A percentile compares a stretch with the other conserved stretches of the same genome.
Conservation (phyloP, 2,113 vertebrate genomes). For the Oncorhynchus kisutch region DNA sequence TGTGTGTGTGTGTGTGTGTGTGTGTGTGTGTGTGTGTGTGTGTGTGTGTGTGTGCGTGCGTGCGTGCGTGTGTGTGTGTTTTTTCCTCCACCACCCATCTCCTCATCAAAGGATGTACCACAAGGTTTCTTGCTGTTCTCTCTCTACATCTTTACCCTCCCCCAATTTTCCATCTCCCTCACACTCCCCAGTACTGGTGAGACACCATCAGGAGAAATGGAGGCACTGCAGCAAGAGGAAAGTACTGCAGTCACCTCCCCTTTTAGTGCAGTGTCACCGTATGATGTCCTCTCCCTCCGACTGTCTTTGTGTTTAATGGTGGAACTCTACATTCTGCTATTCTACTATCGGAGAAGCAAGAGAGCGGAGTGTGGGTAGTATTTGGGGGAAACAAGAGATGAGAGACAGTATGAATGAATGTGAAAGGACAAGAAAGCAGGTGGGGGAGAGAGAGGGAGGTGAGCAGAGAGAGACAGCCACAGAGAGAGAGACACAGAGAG, state of each 20-base stretch:
- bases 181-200: conserved; percentile 56
- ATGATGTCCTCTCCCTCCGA: conserved; percentile 17
- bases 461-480: background rate
- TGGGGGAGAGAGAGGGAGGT: background rate
- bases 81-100: conserved; percentile 53
- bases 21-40: conserved; percentile 13
- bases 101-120: conserved; percentile 73
- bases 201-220: conserved; percentile 62
- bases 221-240: conserved; percentile 60
- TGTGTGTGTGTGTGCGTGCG: conserved; percentile 22
- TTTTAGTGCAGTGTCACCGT: conserved; percentile 69
- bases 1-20: conserved; percentile 13
- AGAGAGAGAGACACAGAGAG: background rate
- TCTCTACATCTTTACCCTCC: conserved; percentile 43
- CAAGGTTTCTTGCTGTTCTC: conserved; percentile 66
- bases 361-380: background rate
- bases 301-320: conserved; percentile 6
- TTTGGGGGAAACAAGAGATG: conserved; percentile 3
- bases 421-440: background rate
- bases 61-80: background rate
- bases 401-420: background rate
- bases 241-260: conserved; percentile 71
- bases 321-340: conserved; percentile 7
- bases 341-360: background rate
- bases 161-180: background rate